Conservation (phyloP, 1,140 invertebrate genomes). For the Pseudomyrmex concolor region DNA sequence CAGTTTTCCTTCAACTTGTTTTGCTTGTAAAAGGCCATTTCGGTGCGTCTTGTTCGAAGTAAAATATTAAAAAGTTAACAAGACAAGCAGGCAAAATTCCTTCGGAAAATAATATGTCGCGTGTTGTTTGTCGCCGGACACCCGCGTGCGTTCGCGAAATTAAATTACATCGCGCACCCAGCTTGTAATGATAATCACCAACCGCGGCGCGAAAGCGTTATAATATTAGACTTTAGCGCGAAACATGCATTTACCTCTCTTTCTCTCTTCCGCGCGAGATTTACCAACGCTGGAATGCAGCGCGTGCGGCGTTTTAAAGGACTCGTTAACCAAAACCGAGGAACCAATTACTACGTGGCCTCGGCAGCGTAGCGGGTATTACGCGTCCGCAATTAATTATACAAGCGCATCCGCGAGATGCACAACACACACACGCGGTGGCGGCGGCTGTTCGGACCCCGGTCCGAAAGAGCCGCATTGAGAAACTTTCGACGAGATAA, state of each 20-base stretch:
- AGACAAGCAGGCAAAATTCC: neutral
- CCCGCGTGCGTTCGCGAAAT: conserved; percentile 40
- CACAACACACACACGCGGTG: neutral
- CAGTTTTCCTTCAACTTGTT: neutral
- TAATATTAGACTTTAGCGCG: conserved; percentile 2
- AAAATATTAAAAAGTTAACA: conserved; percentile 15
- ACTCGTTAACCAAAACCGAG: conserved; percentile 72
- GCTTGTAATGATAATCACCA: conserved; percentile 58
- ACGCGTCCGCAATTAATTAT: conserved; percentile 72
- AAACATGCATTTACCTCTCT: conserved; percentile 19
- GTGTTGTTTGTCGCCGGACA: neutral
- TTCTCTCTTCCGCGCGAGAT: conserved; percentile 22
- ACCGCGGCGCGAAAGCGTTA: conserved; percentile 41
- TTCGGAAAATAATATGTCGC: conserved; percentile 25
- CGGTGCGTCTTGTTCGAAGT: neutral
- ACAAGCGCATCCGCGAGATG: conserved; percentile 21
- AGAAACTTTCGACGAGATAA: conserved; percentile 57
- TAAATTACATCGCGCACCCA: conserved; percentile 61
- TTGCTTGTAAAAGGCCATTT: neutral
- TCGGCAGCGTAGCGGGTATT: conserved; percentile 63
- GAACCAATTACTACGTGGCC: conserved; percentile 70
- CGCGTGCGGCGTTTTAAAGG: conserved; percentile 60
- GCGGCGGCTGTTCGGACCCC: neutral
- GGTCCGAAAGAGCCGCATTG: conserved; percentile 37
- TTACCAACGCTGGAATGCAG: conserved; percentile 54